phyloP scores from a whole-genome alignment of 2,113 vertebrate genomes.

The Accipiter cooperii region DNA sequence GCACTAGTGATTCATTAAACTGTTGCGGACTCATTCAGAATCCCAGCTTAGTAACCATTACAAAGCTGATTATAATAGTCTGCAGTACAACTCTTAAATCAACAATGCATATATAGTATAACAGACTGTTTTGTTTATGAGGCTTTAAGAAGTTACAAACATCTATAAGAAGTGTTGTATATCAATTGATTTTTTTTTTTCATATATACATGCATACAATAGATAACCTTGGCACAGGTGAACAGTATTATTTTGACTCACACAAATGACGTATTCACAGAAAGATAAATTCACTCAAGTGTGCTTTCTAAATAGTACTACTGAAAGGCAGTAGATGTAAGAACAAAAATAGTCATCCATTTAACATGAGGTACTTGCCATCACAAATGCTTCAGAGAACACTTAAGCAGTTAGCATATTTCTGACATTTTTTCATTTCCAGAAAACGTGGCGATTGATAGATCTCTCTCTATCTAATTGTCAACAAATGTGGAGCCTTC shows the following conservation, averaged over 20 bases:
- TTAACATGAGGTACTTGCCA: neutral
- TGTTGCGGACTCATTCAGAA: neutral
- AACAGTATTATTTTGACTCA: neutral
- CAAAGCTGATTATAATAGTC: neutral
- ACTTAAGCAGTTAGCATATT: neutral
- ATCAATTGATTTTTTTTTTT: neutral
- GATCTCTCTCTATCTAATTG: neutral
- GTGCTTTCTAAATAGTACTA: neutral
- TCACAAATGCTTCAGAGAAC: neutral
- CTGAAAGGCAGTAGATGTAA: neutral
- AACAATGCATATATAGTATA: neutral
- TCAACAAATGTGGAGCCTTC: neutral
- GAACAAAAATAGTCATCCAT: constrained; percentile 13
- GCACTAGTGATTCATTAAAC: neutral
- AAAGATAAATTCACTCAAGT: neutral
- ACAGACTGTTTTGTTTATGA: neutral
- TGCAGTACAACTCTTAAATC: neutral
- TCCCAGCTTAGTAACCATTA: neutral
- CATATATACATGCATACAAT: neutral
- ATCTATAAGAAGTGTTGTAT: neutral
- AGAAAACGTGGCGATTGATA: neutral
- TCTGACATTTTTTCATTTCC: neutral
- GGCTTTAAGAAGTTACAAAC: neutral
- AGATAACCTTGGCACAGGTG: neutral
- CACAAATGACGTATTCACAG: neutral